phyloP scores from a whole-genome alignment of 2,113 vertebrate species.

The Gambusia affinis region DNA sequence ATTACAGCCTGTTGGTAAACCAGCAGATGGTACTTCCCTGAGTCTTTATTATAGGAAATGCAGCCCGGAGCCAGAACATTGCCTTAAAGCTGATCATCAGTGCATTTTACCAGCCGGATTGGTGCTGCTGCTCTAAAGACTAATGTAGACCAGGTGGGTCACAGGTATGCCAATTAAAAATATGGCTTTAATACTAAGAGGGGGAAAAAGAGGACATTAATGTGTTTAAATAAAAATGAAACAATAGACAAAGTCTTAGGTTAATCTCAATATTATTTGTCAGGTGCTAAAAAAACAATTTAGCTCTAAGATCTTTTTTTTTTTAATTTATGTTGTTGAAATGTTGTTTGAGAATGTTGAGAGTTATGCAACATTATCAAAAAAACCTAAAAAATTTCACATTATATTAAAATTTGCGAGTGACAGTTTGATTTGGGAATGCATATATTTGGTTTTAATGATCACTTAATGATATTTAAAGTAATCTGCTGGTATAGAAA shows the following conservation, averaged over 20 bases:
- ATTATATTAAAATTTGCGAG: too few relatives aligned
- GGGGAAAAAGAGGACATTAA: conserved; percentile 1
- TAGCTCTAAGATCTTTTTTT: not conserved
- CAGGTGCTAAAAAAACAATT: not conserved
- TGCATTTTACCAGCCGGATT: conserved; percentile 27
- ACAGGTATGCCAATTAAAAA: conserved; percentile 1
- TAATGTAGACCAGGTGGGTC: conserved; percentile 47
- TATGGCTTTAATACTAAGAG: conserved; percentile 14
- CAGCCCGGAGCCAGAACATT: conserved; percentile 39
- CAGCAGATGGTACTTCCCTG: conserved; percentile 52
- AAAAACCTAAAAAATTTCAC: too few relatives aligned
- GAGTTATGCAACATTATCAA: too few relatives aligned
- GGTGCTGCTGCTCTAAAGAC: conserved; percentile 45
- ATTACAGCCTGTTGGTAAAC: conserved; percentile 61
- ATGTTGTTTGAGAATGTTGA: too few relatives aligned
- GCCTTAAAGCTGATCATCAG: conserved; percentile 35
- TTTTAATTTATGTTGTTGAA: not conserved
- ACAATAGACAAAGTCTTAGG: not conserved
- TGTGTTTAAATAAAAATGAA: not conserved
- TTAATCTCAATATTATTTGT: not conserved
- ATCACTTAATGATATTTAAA: not conserved
- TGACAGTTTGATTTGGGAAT: not conserved
- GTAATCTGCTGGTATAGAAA: not conserved
- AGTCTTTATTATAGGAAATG: conserved; percentile 54
- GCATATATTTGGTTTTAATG: not conserved